These are phyloP conservation scores for Tuberolachnus salignus DNA, from an alignment of 2,888 invertebrate genomes.

Conservation along the genomic window DNA sequence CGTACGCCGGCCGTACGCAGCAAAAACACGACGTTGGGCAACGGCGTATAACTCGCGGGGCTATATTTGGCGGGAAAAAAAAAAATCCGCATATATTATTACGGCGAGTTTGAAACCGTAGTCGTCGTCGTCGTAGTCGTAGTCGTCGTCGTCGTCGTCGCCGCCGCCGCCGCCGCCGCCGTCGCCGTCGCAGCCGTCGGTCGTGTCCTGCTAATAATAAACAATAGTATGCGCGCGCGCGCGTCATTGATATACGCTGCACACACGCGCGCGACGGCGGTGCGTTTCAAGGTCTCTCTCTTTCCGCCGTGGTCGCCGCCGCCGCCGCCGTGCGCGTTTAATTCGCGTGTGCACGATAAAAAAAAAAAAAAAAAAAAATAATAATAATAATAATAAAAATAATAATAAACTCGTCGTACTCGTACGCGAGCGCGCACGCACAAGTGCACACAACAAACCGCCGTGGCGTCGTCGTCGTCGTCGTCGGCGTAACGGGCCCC, in stretches of 20 bases:
- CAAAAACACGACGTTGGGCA: too few relatives aligned
- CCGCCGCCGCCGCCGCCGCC: background rate
- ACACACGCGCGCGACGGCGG: background rate
- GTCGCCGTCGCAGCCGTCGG: background rate
- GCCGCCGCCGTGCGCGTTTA: background rate
- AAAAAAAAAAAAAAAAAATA: too few relatives aligned
- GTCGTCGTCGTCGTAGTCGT: background rate
- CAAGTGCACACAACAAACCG: too few relatives aligned
- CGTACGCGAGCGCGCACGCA: too few relatives aligned
- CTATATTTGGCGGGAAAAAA: too few relatives aligned
- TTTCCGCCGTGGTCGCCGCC: slow-evolving; percentile 4
- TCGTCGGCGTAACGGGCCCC: too few relatives aligned
- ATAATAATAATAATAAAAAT: too few relatives aligned
- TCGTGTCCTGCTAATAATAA: slow-evolving; percentile 22
- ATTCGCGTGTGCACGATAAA: background rate
- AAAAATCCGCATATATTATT: background rate
- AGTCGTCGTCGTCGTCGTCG: background rate
- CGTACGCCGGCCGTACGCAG: too few relatives aligned
- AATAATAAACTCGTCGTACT: too few relatives aligned
- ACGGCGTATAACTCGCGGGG: too few relatives aligned
- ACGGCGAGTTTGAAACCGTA: background rate
- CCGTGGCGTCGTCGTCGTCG: too few relatives aligned
- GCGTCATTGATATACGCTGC: slow-evolving; percentile 20
- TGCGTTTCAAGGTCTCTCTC: slow-evolving; percentile 25
- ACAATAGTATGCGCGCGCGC: slow-evolving; percentile 8